Percentiles rank a stretch among this genome's conserved stretches.
Evolutionary conservation across 1,140 invertebrate genomes (phyloP).

Genomic region (Pissodes strobi): DNA sequence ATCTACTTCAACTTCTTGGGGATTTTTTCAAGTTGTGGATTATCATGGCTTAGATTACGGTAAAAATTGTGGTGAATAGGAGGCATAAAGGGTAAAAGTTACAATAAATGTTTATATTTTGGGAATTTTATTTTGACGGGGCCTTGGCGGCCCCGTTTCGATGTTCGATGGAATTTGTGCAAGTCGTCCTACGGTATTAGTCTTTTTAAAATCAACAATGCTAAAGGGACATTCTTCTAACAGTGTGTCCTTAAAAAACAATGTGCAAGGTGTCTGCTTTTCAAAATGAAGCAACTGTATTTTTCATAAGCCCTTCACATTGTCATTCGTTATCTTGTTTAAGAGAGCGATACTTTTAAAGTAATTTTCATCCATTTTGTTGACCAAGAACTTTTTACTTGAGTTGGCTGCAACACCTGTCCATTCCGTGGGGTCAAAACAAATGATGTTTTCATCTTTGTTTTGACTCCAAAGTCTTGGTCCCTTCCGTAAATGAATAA

Average conservation of each 20-base stretch:
- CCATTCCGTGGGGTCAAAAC: neutral
- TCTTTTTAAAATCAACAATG: too few species aligned
- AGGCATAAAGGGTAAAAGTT: neutral
- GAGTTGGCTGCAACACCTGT: too few species aligned
- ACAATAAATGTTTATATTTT: too few species aligned
- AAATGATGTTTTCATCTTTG: neutral
- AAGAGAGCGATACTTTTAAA: neutral
- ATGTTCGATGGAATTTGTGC: neutral
- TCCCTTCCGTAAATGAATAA: neutral
- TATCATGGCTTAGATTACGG: too few species aligned
- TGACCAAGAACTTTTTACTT: too few species aligned
- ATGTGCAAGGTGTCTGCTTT: neutral
- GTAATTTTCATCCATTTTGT: neutral
- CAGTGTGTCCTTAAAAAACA: neutral
- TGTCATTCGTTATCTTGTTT: too few species aligned
- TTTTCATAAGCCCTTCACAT: too few species aligned
- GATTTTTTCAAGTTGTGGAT: neutral
- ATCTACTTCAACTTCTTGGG: constrained; percentile 1
- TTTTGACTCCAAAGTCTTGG: neutral
- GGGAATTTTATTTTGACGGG: too few species aligned
- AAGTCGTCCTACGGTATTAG: neutral
- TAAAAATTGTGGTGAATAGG: too few species aligned
- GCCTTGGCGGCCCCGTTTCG: neutral
- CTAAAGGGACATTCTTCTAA: neutral
- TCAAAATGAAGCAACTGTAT: neutral